Evolutionary conservation across 2,888 invertebrate species (phyloP).

Genomic region (Drosophila borealis): DNA sequence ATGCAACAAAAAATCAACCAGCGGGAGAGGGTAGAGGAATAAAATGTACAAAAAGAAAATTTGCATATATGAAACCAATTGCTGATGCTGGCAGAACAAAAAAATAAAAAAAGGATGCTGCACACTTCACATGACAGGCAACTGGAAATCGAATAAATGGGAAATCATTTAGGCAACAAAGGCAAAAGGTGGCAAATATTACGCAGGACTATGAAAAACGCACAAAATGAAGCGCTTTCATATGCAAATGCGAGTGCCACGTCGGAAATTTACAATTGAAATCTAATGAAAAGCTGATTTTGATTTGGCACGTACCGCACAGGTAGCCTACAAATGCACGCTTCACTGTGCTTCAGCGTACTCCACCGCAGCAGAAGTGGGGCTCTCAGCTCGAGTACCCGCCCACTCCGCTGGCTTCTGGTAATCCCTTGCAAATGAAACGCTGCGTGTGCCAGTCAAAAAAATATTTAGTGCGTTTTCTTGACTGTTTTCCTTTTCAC

Average conservation of each 20-base stretch:
- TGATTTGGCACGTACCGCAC: constrained; percentile 75
- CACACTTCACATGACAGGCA: constrained; percentile 64
- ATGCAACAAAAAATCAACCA: constrained; percentile 50
- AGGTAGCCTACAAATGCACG: constrained; percentile 37
- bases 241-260: constrained; percentile 72
- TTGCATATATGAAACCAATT: constrained; percentile 79
- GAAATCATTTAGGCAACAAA: constrained; percentile 73
- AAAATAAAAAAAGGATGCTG: constrained; percentile 57
- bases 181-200: constrained; percentile 76
- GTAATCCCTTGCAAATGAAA: constrained; percentile 75
- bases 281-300: constrained; percentile 70
- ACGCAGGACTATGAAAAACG: constrained; percentile 44
- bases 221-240: constrained; percentile 69
- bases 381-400: constrained; percentile 36
- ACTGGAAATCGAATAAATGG: constrained; percentile 53
- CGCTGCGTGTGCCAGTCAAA: constrained; percentile 54
- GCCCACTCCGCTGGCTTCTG: constrained; percentile 5
- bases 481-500: constrained; percentile 47
- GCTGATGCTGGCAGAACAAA: constrained; percentile 27
- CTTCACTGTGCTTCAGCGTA: constrained; percentile 29
- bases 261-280: constrained; percentile 45
- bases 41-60: constrained; percentile 52
- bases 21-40: constrained; percentile 16
- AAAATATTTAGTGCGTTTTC: constrained; percentile 60
- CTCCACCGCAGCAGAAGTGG: constrained; percentile 55